Base-by-base conservation (phyloP, 2,888 invertebrate genomes). In the Standfussiana lucernea region DNA sequence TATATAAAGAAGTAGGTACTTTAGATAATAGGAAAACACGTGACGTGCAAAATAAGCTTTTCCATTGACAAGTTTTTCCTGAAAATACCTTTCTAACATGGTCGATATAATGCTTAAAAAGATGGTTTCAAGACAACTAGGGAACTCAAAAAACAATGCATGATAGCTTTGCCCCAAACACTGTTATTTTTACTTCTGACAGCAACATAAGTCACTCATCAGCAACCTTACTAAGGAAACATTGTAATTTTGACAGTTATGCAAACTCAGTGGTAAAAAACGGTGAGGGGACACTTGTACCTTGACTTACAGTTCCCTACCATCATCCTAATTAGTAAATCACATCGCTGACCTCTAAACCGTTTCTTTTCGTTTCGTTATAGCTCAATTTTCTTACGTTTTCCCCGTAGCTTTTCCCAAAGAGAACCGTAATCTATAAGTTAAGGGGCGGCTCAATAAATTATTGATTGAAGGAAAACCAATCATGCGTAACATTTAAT, bases 1-100 rank as follows among this genome's bases (percentile, higher is more conserved):
- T 81, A 72, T 64, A 84, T 79, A 72, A 72, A 72, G 47, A 72
- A 68, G 61, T 84, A 65, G 40, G 59, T 72, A 65, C 68, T 84
- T 72, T 79, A 35, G 80, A 53, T 79, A 84, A 79, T 84, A 72
- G 68, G 50, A 72, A 79, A 84, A 56, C 62, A 84, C 45, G 80
- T 80, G 42, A 64, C 67, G 65, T 62, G 61, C 53, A 56, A 37
- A 84, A 70, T 35, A 64, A 65, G 59, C 35, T 72, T 72, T 50
- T 75, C 62, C 61, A 61, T 21, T 35, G 59, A 21, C 21, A 61
- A 61, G 32, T 61, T 35, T 32, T 10, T 45, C 42, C 8, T 47
- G 13, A 62, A 62, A 10, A 28, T 35, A 28, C 10, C n/a, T 53
- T 66, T 28, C 15, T 7, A 77, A 32, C 47, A n/a, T 24, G 5